Percentiles rank a stretch among this genome's conserved stretches.
phyloP scores from a whole-genome alignment of 2,113 vertebrate species.

The Periophthalmus modestus region DNA sequence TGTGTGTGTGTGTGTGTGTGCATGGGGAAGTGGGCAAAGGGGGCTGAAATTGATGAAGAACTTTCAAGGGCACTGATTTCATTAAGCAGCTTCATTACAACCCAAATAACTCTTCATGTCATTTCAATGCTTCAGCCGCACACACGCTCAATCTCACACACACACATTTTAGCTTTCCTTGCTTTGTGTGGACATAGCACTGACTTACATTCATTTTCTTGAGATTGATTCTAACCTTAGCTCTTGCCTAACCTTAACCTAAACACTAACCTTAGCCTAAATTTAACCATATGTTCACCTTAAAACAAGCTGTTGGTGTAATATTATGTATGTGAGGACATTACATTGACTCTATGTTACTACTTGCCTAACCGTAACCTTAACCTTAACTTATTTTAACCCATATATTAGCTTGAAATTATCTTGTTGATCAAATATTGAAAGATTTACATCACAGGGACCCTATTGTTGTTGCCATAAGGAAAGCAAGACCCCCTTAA shows the following conservation, averaged over 20 bases:
- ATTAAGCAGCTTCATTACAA: conserved; percentile 86
- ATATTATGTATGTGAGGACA: too few species aligned
- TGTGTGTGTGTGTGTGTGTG: conserved; percentile 23
- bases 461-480: background rate
- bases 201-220: background rate
- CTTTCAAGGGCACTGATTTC: conserved; percentile 92
- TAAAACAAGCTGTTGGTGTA: background rate
- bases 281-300: background rate
- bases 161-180: conserved; percentile 8
- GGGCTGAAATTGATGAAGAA: conserved; percentile 86
- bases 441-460: background rate
- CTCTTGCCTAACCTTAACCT: background rate
- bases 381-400: background rate
- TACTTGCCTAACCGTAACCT: background rate
- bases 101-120: conserved; percentile 84
- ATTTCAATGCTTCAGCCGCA: conserved; percentile 64
- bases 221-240: background rate
- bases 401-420: background rate
- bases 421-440: background rate
- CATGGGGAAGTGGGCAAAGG: conserved; percentile 57
- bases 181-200: background rate
- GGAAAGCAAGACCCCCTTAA: background rate
- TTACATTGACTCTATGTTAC: too few species aligned
- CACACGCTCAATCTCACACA: conserved; percentile 3
- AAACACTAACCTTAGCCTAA: background rate